Conservation (phyloP, 2,113 vertebrate genomes). For the Hydrolagus affinis region DNA sequence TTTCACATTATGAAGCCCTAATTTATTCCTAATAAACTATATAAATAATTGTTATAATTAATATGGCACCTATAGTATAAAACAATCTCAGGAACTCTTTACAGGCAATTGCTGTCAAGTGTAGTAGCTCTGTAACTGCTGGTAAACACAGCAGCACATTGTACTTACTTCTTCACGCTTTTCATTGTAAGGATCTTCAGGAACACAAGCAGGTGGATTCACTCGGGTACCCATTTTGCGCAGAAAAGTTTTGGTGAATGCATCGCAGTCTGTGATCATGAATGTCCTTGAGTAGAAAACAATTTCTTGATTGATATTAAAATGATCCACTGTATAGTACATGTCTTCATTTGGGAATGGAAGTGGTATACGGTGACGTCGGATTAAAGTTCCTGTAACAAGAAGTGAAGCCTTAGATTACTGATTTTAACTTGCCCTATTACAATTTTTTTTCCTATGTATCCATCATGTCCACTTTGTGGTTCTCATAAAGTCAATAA, state of each 20-base stretch:
- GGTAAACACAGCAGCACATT: background rate
- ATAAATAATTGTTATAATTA: too few relatives aligned
- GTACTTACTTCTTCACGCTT: conserved; percentile 58
- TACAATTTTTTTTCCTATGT: background rate
- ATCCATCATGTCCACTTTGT: background rate
- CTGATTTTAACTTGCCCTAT: background rate
- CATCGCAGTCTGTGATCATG: conserved; percentile 70
- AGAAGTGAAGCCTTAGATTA: background rate
- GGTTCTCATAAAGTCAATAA: too few relatives aligned
- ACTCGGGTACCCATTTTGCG: conserved; percentile 66
- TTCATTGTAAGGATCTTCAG: conserved; percentile 67
- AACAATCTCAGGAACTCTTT: too few relatives aligned
- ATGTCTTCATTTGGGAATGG: conserved; percentile 70
- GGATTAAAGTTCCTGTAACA: conserved; percentile 65
- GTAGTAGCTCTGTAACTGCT: too few relatives aligned
- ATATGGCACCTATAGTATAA: too few relatives aligned
- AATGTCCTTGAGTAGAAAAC: conserved; percentile 68
- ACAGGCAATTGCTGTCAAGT: too few relatives aligned
- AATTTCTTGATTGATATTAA: conserved; percentile 75
- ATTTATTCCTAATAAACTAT: conserved; percentile 39
- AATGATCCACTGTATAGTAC: conserved; percentile 73
- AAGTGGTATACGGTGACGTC: conserved; percentile 72
- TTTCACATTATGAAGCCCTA: too few relatives aligned
- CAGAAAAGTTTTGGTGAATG: conserved; percentile 75
- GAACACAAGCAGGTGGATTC: conserved; percentile 49